Evolutionary conservation across 2,888 invertebrate species (phyloP), one percentile per base, ranked within the genome.

Genomic region (Agrochola lota): DNA sequence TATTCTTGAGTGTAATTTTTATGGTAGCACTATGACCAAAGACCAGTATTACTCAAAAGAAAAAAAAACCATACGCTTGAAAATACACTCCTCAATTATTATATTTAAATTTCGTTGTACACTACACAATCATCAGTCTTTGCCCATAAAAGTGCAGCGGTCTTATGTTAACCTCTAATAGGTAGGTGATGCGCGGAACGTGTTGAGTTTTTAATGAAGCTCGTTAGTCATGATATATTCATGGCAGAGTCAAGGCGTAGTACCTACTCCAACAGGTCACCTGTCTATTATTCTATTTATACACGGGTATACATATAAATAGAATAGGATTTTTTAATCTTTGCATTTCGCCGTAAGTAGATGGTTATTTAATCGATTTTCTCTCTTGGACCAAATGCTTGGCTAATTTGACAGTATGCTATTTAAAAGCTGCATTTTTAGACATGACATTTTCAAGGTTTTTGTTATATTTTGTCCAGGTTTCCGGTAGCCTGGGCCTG

Each of bases 161-260:
- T 62, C 2, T 60, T 59, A 59, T 23, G 23, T 15, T 9, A 30
- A 46, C 8, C 55, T 52, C 15, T 57, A 43, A 43, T 43, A 43
- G 43, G 11, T 43, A 68, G 23, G 68, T n/a, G n/a, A 43, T 55
- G 43, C 11, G 52, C 60, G n/a, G 69, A 85, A 82, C 82, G 82
- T 82, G 82, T 72, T 26, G 35, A 72, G 85, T 82, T 72, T 81
- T 83, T 72, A 81, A 82, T 83, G 83, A 77, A 72, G 60, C 49
- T 76, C 49, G 55, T 80, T 84, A 72, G 78, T 67, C 62, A 85
- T 72, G n/a, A 66, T 84, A 63, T 46, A 67, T 46, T 60, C n/a
- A 43, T 63, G 60, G 49, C 43, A 20, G 43, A 62, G 26, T 83
- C 79, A 84, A 83, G 67, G 62, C 62, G 62, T 49, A 52, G 43